Conservation (phyloP, 2,888 invertebrate species). For the Nemotelus nigrinus region DNA sequence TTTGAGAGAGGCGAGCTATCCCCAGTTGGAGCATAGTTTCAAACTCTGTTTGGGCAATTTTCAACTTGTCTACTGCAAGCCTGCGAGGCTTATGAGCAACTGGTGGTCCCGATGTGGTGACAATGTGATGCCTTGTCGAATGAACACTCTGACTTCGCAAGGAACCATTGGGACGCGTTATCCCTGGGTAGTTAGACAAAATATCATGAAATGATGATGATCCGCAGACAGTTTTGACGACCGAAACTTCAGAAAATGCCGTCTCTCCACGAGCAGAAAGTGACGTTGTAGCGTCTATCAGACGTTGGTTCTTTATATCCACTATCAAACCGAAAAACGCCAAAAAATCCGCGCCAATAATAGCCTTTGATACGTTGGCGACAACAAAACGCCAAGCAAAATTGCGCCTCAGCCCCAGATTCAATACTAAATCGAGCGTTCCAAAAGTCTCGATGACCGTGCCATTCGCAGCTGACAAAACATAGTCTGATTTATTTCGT, state of each 20-base stretch:
- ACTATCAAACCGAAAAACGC: background rate
- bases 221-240: background rate
- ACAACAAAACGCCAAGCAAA: constrained; percentile 10
- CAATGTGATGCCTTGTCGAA: constrained; percentile 42
- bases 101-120: constrained; percentile 49
- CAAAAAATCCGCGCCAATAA: constrained; percentile 3
- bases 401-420: background rate
- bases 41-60: constrained; percentile 49
- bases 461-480: constrained; percentile 14
- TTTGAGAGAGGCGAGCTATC: no score
- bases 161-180: constrained; percentile 17
- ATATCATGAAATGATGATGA: background rate
- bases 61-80: constrained; percentile 46
- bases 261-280: background rate
- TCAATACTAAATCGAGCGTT: background rate
- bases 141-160: constrained; percentile 8
- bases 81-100: constrained; percentile 44
- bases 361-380: constrained; percentile 9
- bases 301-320: background rate
- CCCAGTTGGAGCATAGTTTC: constrained; percentile 54
- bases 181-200: background rate
- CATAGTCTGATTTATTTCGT: background rate
- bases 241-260: background rate
- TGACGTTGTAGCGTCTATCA: background rate
- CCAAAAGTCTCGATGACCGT: constrained; percentile 8